Evolutionary conservation across 1,140 invertebrate species (phyloP).

Genomic region (Eupeodes corollae): DNA sequence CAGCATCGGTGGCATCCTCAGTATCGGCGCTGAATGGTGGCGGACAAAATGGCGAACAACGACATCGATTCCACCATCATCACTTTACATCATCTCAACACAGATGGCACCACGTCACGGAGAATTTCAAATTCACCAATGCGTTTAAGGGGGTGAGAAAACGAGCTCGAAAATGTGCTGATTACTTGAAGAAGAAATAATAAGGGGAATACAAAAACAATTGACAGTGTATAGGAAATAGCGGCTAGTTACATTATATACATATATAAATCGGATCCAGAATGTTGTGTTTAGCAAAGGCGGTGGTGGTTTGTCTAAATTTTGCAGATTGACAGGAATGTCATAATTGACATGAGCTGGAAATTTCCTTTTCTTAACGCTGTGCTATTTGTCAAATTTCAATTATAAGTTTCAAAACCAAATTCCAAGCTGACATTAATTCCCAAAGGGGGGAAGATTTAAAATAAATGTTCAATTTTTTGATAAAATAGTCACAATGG

Average conservation of each 20-base stretch:
- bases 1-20: slow-evolving; percentile 18
- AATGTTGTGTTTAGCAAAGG: neutral
- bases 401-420: too few relatives aligned
- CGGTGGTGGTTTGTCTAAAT: neutral
- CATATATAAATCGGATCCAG: neutral
- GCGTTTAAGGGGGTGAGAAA: slow-evolving; percentile 33
- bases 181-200: slow-evolving; percentile 35
- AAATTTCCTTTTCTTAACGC: too few relatives aligned
- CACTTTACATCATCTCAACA: neutral
- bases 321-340: neutral
- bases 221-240: neutral
- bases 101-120: slow-evolving; percentile 1
- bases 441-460: too few relatives aligned
- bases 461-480: too few relatives aligned
- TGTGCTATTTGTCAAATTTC: too few relatives aligned
- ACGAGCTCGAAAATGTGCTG: slow-evolving; percentile 34
- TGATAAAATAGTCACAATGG: too few relatives aligned
- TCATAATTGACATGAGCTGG: neutral
- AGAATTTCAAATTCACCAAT: slow-evolving; percentile 25
- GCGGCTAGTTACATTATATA: neutral
- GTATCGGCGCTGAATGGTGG: slow-evolving; percentile 1
- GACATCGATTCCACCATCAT: slow-evolving; percentile 10
- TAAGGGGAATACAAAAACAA: neutral
- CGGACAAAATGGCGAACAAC: neutral
- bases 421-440: too few relatives aligned